Conservation (phyloP, 2,113 vertebrate genomes). For the Tauraco erythrolophus region DNA sequence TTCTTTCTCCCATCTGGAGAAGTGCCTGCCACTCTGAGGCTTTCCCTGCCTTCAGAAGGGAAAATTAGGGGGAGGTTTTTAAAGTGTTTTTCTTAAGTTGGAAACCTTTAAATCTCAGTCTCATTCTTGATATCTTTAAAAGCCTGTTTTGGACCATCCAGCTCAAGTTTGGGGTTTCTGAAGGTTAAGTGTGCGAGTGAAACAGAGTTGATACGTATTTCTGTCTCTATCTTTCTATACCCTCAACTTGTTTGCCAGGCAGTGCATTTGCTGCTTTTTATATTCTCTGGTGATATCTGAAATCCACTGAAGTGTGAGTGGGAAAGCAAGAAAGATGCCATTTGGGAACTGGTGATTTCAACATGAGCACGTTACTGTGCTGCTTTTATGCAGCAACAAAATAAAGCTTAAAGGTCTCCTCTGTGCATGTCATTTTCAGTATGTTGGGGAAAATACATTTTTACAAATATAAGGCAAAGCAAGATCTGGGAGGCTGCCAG, state of each 20-base stretch:
- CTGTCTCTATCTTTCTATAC: background rate
- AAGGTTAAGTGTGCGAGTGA: background rate
- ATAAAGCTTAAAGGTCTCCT: background rate
- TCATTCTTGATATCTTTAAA: background rate
- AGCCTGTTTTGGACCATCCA: background rate
- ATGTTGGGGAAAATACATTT: background rate
- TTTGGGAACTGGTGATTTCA: conserved; percentile 24
- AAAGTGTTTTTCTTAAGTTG: background rate
- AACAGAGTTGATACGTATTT: background rate
- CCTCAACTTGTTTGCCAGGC: background rate
- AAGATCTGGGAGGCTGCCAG: background rate
- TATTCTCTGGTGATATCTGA: background rate
- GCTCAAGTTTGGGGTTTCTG: background rate
- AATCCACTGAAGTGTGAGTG: background rate
- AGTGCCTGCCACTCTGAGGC: background rate
- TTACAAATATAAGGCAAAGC: background rate
- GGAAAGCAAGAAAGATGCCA: conserved; percentile 2
- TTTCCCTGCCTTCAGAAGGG: background rate
- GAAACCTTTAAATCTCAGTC: background rate
- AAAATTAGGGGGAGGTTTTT: background rate
- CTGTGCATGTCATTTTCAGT: background rate
- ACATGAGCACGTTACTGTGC: background rate
- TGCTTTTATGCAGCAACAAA: background rate
- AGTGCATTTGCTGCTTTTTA: background rate
- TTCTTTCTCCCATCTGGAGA: background rate